Base-by-base conservation (phyloP, 2,113 vertebrate species). In the Lutjanus erythropterus region DNA sequence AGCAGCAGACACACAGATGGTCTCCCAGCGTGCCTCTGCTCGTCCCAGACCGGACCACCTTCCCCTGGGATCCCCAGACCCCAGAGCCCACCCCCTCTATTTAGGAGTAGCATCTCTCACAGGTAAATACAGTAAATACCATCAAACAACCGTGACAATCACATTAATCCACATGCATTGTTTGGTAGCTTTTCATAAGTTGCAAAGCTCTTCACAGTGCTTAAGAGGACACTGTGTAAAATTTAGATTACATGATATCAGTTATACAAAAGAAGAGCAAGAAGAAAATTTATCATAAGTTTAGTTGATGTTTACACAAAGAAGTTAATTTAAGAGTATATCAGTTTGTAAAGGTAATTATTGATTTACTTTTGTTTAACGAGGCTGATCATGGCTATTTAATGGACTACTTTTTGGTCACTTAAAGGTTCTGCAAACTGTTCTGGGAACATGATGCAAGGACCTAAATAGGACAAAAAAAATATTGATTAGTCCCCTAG, bases 21-120 rank as follows among this genome's bases (percentile, higher is more conserved):
- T 44, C 23, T n/a, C 52, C 9, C 75, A 75, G 80, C 80, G 44
- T 19, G 73, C 12, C 16, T 71, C 73, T 21, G 50, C 56, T 37
- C 85, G 50, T n/a, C 84, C 53, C 80, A 83, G 87, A 78, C 74
- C 93, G n/a, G 71, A 81, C 80, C 5, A 94, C 79, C 12, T 92
- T 52, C 60, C 94, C 72, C 66, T 92, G 89, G 86, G 89, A 80
- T 39, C 94, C 91, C 87, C 92, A 78, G 93, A 94, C 33, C 93
- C 96, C 75, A 85, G 90, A 9, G 0, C 76, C 0, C 93, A 94
- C 83, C 93, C 97, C n/a, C 71, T 98, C 53, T 89, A 85, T 84
- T 95, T 95, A 0, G 93, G 96, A 91, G 88, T 97, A 10, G 86
- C 93, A 12, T 95, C 94, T 83, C 94, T 98, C 71, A 97, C 97